A percentile compares a stretch with the other conserved stretches of the same genome.
These are phyloP conservation scores for Glomeris maerens DNA, from an alignment of 1,140 invertebrate genomes.

Conservation along the genomic window DNA sequence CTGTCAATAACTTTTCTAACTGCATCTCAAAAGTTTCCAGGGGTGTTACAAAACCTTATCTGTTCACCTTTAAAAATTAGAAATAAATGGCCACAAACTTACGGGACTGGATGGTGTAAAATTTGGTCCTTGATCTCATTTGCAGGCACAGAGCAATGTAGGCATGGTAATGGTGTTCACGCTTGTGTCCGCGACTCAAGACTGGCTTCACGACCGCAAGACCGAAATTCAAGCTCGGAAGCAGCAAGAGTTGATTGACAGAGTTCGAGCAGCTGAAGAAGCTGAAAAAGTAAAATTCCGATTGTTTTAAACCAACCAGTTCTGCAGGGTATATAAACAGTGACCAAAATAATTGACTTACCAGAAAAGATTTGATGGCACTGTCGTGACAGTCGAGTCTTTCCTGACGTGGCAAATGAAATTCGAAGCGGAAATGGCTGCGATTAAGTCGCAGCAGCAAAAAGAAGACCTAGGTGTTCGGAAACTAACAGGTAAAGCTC, in stretches of 20 bases:
- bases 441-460: conserved; percentile 51
- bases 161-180: conserved; percentile 98
- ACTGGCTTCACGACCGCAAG: conserved; percentile 75
- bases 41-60: too few relatives aligned
- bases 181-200: conserved; percentile 76
- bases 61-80: too few relatives aligned
- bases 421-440: conserved; percentile 79
- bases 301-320: too few relatives aligned
- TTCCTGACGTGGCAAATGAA: conserved; percentile 87
- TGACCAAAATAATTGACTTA: conserved; percentile 1
- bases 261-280: conserved; percentile 63
- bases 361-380: conserved; percentile 89
- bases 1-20: conserved; percentile 4
- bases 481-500: conserved; percentile 30
- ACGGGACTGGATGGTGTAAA: too few relatives aligned
- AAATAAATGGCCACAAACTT: too few relatives aligned
- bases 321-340: too few relatives aligned
- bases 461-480: conserved; percentile 34
- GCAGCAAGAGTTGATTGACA: conserved; percentile 48
- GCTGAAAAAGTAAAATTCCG: conserved; percentile 54
- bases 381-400: conserved; percentile 85
- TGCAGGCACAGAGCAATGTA: conserved; percentile 69
- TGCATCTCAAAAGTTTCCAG: conserved; percentile 4
- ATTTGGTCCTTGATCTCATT: conserved; percentile 13
- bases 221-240: conserved; percentile 56